Conservation (phyloP, 2,113 vertebrate genomes). For the Bos indicus region DNA sequence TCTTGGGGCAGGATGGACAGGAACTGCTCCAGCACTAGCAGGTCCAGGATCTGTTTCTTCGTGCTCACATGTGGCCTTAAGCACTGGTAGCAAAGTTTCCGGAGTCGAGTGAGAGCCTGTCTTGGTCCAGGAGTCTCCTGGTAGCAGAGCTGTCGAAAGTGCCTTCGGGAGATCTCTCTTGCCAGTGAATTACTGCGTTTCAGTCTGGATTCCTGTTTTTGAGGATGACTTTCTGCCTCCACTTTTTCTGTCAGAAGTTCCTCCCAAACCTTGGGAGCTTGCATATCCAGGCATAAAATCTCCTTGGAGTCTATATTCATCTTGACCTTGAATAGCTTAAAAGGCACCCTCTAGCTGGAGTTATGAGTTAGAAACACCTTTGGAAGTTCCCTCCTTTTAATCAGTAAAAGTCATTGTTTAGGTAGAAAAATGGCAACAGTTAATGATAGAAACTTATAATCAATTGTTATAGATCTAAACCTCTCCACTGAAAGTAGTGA, state of each 20-base stretch:
- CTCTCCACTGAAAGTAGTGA: neutral
- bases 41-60: slow-evolving; percentile 30
- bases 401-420: neutral
- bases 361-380: neutral
- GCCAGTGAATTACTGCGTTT: neutral
- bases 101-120: neutral
- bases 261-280: neutral
- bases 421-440: neutral
- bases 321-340: neutral
- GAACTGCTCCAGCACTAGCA: slow-evolving; percentile 33
- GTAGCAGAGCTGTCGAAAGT: slow-evolving; percentile 27
- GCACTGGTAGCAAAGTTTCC: slow-evolving; percentile 31
- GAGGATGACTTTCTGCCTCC: neutral
- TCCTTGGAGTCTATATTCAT: neutral
- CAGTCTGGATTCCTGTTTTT: neutral
- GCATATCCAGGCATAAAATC: neutral
- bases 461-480: neutral
- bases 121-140: slow-evolving; percentile 30
- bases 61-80: slow-evolving; percentile 7
- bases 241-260: neutral
- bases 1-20: slow-evolving; percentile 13
- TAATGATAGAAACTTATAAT: neutral
- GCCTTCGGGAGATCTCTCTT: neutral
- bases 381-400: neutral
- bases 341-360: neutral